Base-by-base conservation (phyloP, 2,888 invertebrate genomes). In the Galerucella pusilla region DNA sequence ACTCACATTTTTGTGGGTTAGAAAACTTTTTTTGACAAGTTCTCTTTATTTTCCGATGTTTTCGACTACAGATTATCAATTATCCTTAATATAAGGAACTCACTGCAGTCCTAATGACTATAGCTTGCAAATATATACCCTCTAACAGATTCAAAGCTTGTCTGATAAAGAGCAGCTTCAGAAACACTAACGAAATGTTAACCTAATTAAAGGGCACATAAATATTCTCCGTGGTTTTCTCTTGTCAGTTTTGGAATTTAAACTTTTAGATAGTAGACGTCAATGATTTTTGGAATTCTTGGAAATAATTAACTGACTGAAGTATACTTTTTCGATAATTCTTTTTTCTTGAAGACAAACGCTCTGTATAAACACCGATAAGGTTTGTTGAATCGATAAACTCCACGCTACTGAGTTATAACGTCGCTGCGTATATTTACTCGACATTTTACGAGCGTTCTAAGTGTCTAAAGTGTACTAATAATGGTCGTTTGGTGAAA, bases 121-220 rank as follows among this genome's bases (percentile, higher is more conserved):
- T 57, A 57, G 20, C 57, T 20, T 57, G 57, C 20, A 57, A 57
- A 57, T 57, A 20, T 20, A 20, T 57, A 16, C 10, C 16, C 20
- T 57, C 20, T 20, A 9, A 57, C 57, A 57, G 20, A 57, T 57
- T 57, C 20, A 20, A 52, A 57, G 16, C 57, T 57, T 57, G 20
- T 10, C 20, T 57, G 57, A 16, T 57, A 57, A 57, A 57, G 16
- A 57, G 20, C 10, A 57, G 57, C 9, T 57, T 20, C 57, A 20
- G 20, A 57, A 57, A 57, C 16, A 20, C 57, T 57, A 57, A 16
- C 16, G 57, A 57, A 57, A 57, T 14, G 52, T 57, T 57, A 57
- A 57, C 16, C 57, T 57, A 20, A 57, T 57, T 57, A 57, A 57
- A 57, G 20, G 16, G 57, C n/a, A 57, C 20, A 57, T 57, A 57